Percentiles rank a stretch among this genome's conserved stretches.
These are phyloP conservation scores for Dipodomys ordii DNA, from an alignment of 2,113 vertebrate genomes.

Conservation along the genomic window DNA sequence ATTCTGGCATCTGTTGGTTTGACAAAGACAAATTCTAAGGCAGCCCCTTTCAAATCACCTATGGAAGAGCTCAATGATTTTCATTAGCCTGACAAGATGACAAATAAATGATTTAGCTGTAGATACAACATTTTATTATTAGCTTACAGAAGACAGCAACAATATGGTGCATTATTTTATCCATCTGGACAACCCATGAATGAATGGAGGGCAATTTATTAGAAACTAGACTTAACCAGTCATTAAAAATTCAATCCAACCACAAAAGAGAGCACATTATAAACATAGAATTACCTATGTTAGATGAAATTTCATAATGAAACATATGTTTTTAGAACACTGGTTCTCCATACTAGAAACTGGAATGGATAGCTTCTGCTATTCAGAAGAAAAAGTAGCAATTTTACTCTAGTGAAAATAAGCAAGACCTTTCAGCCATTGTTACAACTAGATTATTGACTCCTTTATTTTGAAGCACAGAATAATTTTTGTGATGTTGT, in stretches of 20 bases:
- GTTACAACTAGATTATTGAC: background rate
- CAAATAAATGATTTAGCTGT: slow-evolving; percentile 35
- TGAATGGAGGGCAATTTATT: background rate
- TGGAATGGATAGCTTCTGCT: too few species aligned
- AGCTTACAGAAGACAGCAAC: background rate
- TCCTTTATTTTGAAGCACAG: background rate
- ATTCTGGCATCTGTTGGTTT: slow-evolving; percentile 46
- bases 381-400: too few species aligned
- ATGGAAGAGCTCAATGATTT: background rate
- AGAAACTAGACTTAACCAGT: background rate
- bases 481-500: background rate
- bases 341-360: background rate
- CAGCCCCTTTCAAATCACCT: slow-evolving; percentile 43
- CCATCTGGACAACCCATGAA: slow-evolving; percentile 10
- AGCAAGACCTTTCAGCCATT: too few species aligned
- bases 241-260: background rate
- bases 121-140: slow-evolving; percentile 31
- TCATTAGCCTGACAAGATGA: slow-evolving; percentile 24
- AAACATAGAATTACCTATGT: background rate
- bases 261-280: background rate
- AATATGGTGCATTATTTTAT: slow-evolving; percentile 19
- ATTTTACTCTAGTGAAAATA: too few species aligned
- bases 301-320: background rate
- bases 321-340: background rate
- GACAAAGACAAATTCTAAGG: slow-evolving; percentile 42